Base-by-base conservation (phyloP, 2,797 vertebrate genomes). In the Amblyraja radiata region DNA sequence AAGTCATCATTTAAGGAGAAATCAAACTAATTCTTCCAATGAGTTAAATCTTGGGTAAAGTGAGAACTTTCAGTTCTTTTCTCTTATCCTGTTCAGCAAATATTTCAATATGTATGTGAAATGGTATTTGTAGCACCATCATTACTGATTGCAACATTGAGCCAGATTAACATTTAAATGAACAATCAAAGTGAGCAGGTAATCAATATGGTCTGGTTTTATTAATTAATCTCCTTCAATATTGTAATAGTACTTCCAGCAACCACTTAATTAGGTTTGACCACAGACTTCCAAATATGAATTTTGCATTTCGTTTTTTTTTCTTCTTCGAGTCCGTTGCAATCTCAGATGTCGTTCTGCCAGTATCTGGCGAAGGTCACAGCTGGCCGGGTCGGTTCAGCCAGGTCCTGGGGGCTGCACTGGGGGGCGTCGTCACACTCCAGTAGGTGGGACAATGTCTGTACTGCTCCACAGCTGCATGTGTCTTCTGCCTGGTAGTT, bases 161-260 rank as follows among this genome's bases (percentile, higher is more conserved):
- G 23, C 7, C 63, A 73, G 65, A 71, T 91, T 46, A 91, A 91
- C 36, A 36, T 71, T 68, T 91, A 86, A 86, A 63, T 86, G 25
- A 86, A 86, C 73, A 46, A 91, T 74, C 32, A 91, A 73, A 73
- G 68, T 71, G n/a, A 91, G 65, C 88, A 23, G 88, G 36, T 39
- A 73, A 91, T 91, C 68, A 73, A 73, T 91, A 73, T 18, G 5
- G 88, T 54, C 68, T 91, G 65, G 65, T 73, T 91, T 68, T 46
- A 91, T 91, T 73, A 91, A 91, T 91, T 73, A 91, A 73, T 91
- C 88, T 28, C 36, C 88, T 14, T 73, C 32, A 71, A 91, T 16
- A 71, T 28, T 86, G 83, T 28, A 63, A 16, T 86, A 63, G 58
- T 58, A 86, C 36, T 28, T 91, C 65, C 36, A 73, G 32, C 36